Conservation (phyloP, 2,888 invertebrate genomes). For the Sesia apiformis region DNA sequence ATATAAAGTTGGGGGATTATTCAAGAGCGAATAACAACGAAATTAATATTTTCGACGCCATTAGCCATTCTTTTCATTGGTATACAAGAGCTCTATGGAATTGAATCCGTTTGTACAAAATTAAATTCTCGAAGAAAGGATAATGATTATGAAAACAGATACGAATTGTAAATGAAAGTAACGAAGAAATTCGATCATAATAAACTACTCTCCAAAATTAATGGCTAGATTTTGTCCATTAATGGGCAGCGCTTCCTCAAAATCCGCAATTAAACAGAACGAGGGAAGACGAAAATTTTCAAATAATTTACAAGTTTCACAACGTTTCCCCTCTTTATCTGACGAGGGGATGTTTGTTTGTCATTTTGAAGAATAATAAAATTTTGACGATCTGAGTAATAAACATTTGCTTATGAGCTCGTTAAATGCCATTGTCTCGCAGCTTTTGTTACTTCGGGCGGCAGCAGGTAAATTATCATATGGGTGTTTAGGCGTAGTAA, state of each 20-base stretch:
- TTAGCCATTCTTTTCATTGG: background rate
- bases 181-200: background rate
- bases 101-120: background rate
- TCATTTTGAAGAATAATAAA: conserved; percentile 34
- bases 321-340: background rate
- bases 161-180: background rate
- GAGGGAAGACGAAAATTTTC: background rate
- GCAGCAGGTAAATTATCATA: background rate
- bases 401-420: conserved; percentile 34
- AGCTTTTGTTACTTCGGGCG: background rate
- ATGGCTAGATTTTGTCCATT: background rate
- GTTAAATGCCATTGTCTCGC: conserved; percentile 25
- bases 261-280: background rate
- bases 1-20: background rate
- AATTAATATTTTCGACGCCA: background rate
- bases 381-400: conserved; percentile 34
- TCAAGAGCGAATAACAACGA: background rate
- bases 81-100: background rate
- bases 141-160: background rate
- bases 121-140: background rate
- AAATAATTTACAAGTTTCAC: background rate
- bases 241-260: background rate
- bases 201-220: background rate
- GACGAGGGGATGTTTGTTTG: conserved; percentile 17
- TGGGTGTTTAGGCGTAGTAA: background rate